Evolutionary conservation across 2,113 vertebrate species (phyloP), one percentile per base, ranked within the genome.

Genomic region (Geothlypis trichas): DNA sequence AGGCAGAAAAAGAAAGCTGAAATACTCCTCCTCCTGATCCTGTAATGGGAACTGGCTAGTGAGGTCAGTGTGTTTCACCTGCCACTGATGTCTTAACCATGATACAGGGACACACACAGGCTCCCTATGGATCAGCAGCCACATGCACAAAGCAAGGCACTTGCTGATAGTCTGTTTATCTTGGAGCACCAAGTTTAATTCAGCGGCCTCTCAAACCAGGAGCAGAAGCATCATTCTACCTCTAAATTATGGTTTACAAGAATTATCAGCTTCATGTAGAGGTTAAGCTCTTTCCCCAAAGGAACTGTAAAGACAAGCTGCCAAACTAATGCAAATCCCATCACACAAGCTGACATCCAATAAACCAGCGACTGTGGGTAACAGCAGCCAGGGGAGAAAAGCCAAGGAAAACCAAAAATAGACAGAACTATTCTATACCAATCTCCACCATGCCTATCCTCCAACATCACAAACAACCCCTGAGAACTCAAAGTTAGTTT

Each of bases 61-160:
- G 24, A 90, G 12, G 51, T 71, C 68, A 31, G 15, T 2, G 11
- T 51, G 68, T 73, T 77, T 55, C 84, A 75, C 17, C 28, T 58
- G 28, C 47, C 27, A 9, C 0, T 39, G 47, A 46, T 9, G 9
- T n/a, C 44, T 52, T 24, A 33, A 59, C 47, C 47, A 21, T 0
- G 0, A 21, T 3, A 41, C 13, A 79, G 31, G 41, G 49, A 63
- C 31, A 65, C 37, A 75, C 52, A 18, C 2, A 26, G 74, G 24
- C 62, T 89, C 65, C 61, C 61, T 7, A 4, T 1, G 11, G 41
- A 46, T 58, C 55, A 81, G 18, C 55, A 81, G 18, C 39, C 35
- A n/a, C 5, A 0, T 0, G 27, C 30, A 67, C 42, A 63, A 88
- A 74, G 57, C 0, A 0, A 68, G 57, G 46, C n/a, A 26, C 66